phyloP scores from a whole-genome alignment of 2,888 invertebrate species.

The Meteorus colon region DNA sequence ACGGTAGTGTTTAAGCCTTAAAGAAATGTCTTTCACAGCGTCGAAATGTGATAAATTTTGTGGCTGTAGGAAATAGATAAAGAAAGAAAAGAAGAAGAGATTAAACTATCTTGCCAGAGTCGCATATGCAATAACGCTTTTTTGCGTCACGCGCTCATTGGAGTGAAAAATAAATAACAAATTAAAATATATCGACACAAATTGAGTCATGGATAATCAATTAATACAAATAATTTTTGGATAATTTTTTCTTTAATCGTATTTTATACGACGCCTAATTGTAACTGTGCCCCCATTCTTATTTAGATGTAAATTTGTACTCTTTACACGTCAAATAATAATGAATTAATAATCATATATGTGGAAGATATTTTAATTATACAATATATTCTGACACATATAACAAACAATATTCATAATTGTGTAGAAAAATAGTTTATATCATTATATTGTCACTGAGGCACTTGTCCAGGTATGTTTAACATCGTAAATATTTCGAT shows the following conservation, averaged over 20 bases:
- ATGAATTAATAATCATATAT: constrained; percentile 23
- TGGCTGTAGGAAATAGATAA: neutral
- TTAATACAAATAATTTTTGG: constrained; percentile 17
- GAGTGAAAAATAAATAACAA: neutral
- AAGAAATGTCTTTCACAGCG: constrained; percentile 49
- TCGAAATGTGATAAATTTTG: constrained; percentile 49
- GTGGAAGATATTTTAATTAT: constrained; percentile 29
- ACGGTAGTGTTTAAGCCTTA: constrained; percentile 45
- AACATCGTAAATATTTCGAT: constrained; percentile 51
- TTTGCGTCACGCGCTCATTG: neutral
- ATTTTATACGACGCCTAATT: constrained; percentile 17
- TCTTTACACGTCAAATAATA: constrained; percentile 29
- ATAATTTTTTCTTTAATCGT: constrained; percentile 1
- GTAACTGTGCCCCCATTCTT: constrained; percentile 24
- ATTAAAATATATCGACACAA: constrained; percentile 8
- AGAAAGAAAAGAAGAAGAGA: neutral
- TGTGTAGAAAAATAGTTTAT: constrained; percentile 28
- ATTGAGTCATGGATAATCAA: neutral
- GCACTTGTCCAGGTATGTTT: constrained; percentile 64
- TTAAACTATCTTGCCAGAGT: neutral
- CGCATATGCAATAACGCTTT: constrained; percentile 1
- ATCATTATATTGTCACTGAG: constrained; percentile 50
- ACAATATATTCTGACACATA: constrained; percentile 7
- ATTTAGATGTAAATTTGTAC: constrained; percentile 28
- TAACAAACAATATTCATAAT: constrained; percentile 31